A percentile compares a stretch with the other conserved stretches of the same genome.
phyloP scores from a whole-genome alignment of 2,888 invertebrate species.

The Coenonympha arcania region DNA sequence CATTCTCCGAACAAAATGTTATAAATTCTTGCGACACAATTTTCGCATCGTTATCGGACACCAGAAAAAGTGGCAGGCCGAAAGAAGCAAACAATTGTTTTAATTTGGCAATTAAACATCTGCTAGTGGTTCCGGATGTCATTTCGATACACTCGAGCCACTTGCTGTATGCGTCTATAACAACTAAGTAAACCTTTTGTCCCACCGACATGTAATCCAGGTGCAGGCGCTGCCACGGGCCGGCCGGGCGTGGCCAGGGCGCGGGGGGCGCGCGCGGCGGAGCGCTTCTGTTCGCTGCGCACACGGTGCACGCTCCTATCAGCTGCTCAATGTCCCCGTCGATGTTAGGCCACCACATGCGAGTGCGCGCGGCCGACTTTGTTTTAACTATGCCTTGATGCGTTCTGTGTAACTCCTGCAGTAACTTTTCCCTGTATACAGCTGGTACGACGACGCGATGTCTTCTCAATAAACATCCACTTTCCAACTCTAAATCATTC shows the following conservation, averaged over 20 bases:
- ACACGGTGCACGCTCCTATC: too few relatives aligned
- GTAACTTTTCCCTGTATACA: too few relatives aligned
- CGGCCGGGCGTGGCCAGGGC: background rate
- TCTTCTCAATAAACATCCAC: too few relatives aligned
- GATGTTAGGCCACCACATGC: slow-evolving; percentile 4
- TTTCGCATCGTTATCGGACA: background rate
- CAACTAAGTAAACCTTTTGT: background rate
- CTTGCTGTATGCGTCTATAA: slow-evolving; percentile 1
- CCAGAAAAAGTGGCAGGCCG: background rate
- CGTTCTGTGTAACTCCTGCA: background rate
- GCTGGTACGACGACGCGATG: too few relatives aligned
- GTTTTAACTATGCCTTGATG: slow-evolving; percentile 7
- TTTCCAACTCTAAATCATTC: too few relatives aligned
- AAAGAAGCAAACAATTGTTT: background rate
- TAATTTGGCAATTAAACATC: background rate
- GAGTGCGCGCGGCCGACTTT: background rate
- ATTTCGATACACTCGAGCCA: slow-evolving; percentile 3
- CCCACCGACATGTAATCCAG: background rate
- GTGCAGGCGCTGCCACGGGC: background rate
- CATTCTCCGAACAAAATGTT: too few relatives aligned
- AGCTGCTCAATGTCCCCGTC: slow-evolving; percentile 2
- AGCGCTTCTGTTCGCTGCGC: too few relatives aligned
- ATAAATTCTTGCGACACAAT: background rate
- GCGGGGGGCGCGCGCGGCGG: too few relatives aligned
- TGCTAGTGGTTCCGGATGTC: background rate